Percentiles rank a stretch among this genome's conserved stretches.
These are phyloP conservation scores for Lycaena phlaeas DNA, from an alignment of 2,888 invertebrate genomes.

Conservation along the genomic window DNA sequence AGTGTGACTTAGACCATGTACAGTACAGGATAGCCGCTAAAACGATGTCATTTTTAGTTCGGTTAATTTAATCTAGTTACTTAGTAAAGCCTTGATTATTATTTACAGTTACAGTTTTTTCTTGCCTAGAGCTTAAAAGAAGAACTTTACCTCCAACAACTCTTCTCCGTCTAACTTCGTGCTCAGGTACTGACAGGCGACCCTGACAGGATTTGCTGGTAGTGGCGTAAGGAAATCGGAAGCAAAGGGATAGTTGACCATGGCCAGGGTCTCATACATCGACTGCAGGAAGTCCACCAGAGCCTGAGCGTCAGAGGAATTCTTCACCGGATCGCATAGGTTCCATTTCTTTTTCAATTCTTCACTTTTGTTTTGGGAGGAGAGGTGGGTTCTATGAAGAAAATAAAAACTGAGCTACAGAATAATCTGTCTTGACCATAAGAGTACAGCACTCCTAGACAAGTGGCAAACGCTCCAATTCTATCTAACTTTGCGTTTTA, in stretches of 20 bases:
- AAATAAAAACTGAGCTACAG: neutral
- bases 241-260: conserved; percentile 96
- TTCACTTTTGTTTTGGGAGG: conserved; percentile 76
- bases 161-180: conserved; percentile 55
- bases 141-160: conserved; percentile 68
- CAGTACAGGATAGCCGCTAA: too few species aligned
- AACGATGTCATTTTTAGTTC: too few species aligned
- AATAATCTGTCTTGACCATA: too few species aligned
- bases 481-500: too few species aligned
- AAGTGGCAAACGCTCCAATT: too few species aligned
- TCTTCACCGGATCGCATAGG: conserved; percentile 81
- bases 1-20: too few species aligned
- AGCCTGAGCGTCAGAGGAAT: conserved; percentile 35
- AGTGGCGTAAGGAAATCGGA: conserved; percentile 86
- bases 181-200: conserved; percentile 71
- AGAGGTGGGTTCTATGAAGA: conserved; percentile 58
- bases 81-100: too few species aligned
- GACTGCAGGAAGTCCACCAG: conserved; percentile 81
- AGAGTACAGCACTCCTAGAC: too few species aligned
- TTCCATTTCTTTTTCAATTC: conserved; percentile 82
- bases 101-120: too few species aligned
- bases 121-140: too few species aligned
- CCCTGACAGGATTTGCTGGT: conserved; percentile 87
- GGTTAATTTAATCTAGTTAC: too few species aligned
- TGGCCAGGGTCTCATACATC: conserved; percentile 86